phyloP scores from a whole-genome alignment of 2,113 vertebrate species.

The Halichoeres trimaculatus region DNA sequence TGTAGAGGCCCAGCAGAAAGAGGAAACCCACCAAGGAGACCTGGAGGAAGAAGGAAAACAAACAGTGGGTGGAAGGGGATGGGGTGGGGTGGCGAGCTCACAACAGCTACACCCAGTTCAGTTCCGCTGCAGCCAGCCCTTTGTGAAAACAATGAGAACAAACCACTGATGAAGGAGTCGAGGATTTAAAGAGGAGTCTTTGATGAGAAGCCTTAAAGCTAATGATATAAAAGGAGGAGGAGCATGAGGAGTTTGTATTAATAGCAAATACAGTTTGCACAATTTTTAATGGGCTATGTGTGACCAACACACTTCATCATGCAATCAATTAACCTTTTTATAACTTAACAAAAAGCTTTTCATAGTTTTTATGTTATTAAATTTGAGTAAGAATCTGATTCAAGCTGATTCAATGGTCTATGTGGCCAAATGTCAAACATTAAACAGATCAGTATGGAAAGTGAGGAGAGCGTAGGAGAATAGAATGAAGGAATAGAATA shows the following conservation, averaged over 20 bases:
- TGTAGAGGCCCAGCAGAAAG: conserved; percentile 95
- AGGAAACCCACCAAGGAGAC: conserved; percentile 98
- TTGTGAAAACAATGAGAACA: conserved; percentile 67
- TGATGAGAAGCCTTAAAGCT: not conserved
- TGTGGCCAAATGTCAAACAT: no score
- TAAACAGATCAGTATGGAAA: no score
- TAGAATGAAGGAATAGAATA: no score
- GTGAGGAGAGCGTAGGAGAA: no score
- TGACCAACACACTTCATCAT: not conserved
- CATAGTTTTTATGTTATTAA: not conserved
- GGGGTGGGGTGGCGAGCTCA: conserved; percentile 63
- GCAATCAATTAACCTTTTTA: not conserved
- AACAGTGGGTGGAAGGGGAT: conserved; percentile 80
- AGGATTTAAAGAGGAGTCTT: conserved; percentile 10
- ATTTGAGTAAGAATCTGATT: not conserved
- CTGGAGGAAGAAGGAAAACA: conserved; percentile 84
- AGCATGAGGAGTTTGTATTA: no score
- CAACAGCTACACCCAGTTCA: conserved; percentile 76
- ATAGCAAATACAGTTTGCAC: no score
- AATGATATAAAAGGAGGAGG: not conserved
- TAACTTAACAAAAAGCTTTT: not conserved
- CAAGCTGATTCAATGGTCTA: no score
- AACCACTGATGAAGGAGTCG: conserved; percentile 44
- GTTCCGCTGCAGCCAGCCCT: conserved; percentile 75
- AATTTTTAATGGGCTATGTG: no score